Conservation (phyloP, 2,113 vertebrate species). For the Ginglymostoma cirratum region DNA sequence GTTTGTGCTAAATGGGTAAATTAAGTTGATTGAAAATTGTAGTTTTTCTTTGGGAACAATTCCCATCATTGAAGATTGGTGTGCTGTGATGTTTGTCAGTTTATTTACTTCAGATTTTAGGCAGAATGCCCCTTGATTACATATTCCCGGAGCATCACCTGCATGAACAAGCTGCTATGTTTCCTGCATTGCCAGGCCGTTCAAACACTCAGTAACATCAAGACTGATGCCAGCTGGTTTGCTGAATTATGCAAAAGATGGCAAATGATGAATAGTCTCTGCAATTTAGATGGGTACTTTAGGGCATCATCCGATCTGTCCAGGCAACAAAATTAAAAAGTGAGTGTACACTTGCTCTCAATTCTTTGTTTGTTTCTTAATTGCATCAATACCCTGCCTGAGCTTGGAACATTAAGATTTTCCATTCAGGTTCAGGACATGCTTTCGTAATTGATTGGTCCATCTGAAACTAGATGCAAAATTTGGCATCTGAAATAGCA, state of each 20-base stretch:
- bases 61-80: not conserved
- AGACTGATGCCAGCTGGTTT: not conserved
- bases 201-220: not conserved
- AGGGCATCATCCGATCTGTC: not conserved
- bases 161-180: not conserved
- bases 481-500: not conserved
- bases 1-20: not conserved
- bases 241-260: slow-evolving; percentile 10
- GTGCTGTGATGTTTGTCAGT: not conserved
- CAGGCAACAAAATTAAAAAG: not conserved
- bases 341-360: not conserved
- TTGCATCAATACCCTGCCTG: not conserved
- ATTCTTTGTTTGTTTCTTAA: slow-evolving; percentile 1
- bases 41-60: not conserved
- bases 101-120: not conserved
- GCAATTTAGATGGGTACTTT: not conserved
- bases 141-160: not conserved
- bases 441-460: not conserved
- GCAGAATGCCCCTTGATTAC: not conserved
- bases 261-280: not conserved
- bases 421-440: not conserved
- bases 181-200: not conserved
- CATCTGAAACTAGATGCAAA: not conserved
- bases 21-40: not conserved
- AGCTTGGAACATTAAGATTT: not conserved